Conservation (phyloP, 2,113 vertebrate species). For the Sander vitreus region DNA sequence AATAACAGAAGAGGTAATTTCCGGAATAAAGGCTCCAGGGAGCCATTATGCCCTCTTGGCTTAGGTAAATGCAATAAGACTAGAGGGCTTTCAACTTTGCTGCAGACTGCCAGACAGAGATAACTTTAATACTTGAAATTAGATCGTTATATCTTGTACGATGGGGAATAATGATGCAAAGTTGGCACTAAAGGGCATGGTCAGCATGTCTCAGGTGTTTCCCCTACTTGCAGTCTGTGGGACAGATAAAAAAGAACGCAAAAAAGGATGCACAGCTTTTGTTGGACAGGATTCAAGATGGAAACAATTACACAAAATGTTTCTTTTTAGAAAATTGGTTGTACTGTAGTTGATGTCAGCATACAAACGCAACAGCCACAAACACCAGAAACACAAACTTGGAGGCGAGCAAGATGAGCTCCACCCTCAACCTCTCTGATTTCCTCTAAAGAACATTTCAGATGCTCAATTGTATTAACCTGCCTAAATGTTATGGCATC, state of each 20-base stretch:
- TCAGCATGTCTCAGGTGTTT: background rate
- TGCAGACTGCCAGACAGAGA: conserved; percentile 22
- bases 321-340: background rate
- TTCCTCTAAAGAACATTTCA: background rate
- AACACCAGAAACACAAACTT: background rate
- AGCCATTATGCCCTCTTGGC: conserved; percentile 49
- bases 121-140: conserved; percentile 13
- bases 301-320: background rate
- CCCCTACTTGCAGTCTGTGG: background rate
- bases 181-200: background rate
- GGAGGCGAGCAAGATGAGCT: background rate
- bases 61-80: conserved; percentile 24
- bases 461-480: background rate
- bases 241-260: background rate
- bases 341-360: background rate
- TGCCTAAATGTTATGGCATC: background rate
- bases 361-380: background rate
- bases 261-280: background rate
- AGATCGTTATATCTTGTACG: background rate
- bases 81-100: conserved; percentile 18
- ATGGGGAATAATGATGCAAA: conserved; percentile 1
- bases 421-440: background rate
- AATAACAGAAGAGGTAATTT: conserved; percentile 38
- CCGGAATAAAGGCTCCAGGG: conserved; percentile 15
- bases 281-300: background rate